Conservation (phyloP, 2,888 invertebrate species). For the Lasioglossum calceatum region DNA sequence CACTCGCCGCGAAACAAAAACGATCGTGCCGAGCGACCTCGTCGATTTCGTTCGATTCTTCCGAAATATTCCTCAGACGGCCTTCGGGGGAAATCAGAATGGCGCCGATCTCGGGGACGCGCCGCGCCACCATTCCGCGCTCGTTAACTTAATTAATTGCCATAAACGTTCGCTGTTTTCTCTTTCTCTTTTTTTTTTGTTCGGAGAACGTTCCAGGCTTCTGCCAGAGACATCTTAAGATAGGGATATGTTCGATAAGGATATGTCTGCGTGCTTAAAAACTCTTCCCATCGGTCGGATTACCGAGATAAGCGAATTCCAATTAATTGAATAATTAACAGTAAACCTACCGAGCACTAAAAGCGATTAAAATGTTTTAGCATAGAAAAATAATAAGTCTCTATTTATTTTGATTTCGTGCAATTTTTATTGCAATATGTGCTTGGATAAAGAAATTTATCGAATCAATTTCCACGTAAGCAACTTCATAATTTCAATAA, state of each 20-base stretch:
- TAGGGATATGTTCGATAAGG: slow-evolving; percentile 50
- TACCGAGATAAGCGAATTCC: no score
- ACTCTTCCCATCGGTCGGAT: no score
- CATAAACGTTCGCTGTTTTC: not conserved
- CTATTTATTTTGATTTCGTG: no score
- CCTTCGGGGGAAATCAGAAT: slow-evolving; percentile 24
- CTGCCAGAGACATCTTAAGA: slow-evolving; percentile 11
- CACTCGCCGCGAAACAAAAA: not conserved
- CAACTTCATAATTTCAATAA: no score
- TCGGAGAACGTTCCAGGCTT: not conserved
- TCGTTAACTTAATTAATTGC: not conserved
- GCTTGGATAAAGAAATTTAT: no score
- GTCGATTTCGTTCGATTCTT: not conserved
- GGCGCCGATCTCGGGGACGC: slow-evolving; percentile 26
- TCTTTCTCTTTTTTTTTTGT: not conserved
- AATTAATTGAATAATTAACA: no score
- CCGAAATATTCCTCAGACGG: slow-evolving; percentile 22
- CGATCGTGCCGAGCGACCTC: not conserved
- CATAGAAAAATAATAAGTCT: no score
- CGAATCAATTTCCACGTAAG: no score
- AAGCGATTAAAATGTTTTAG: no score
- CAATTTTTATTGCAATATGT: no score
- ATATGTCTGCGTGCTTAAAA: slow-evolving; percentile 37
- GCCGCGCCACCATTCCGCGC: not conserved
- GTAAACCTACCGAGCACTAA: no score